phyloP scores from a whole-genome alignment of 2,888 invertebrate species.

The Uloborus plumipes region DNA sequence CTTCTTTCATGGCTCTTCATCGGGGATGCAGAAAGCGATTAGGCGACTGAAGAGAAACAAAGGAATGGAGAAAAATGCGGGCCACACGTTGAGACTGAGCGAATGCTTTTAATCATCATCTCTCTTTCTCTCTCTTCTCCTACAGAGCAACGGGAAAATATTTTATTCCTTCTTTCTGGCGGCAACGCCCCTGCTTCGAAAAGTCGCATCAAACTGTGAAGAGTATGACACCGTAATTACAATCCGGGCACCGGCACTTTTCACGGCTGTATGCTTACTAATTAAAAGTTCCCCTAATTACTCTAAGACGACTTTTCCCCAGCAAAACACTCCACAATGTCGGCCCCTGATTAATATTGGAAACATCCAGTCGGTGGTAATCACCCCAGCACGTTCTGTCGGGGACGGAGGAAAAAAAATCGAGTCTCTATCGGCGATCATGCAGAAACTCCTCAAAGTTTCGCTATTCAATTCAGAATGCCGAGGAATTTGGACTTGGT shows the following conservation, averaged over 20 bases:
- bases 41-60: slow-evolving; percentile 26
- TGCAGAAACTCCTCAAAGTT: slow-evolving; percentile 10
- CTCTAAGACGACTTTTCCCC: slow-evolving; percentile 40
- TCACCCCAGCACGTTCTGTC: background rate
- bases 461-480: background rate
- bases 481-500: too few relatives aligned
- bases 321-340: slow-evolving; percentile 47
- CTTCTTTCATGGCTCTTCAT: too few relatives aligned
- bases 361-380: slow-evolving; percentile 25
- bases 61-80: slow-evolving; percentile 34
- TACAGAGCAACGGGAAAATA: slow-evolving; percentile 9
- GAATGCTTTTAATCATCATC: slow-evolving; percentile 46
- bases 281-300: slow-evolving; percentile 60
- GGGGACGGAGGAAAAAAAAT: slow-evolving; percentile 7
- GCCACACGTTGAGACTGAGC: slow-evolving; percentile 21
- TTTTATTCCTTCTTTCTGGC: slow-evolving; percentile 44
- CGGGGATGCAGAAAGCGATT: slow-evolving; percentile 10
- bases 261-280: slow-evolving; percentile 59
- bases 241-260: slow-evolving; percentile 44
- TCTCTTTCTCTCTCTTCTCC: background rate
- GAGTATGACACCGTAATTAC: slow-evolving; percentile 56
- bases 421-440: slow-evolving; percentile 8
- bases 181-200: slow-evolving; percentile 18
- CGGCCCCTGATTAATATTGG: slow-evolving; percentile 49
- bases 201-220: slow-evolving; percentile 51